These are phyloP conservation scores for Buteo buteo DNA, from an alignment of 2,113 vertebrate species.

Conservation along the genomic window DNA sequence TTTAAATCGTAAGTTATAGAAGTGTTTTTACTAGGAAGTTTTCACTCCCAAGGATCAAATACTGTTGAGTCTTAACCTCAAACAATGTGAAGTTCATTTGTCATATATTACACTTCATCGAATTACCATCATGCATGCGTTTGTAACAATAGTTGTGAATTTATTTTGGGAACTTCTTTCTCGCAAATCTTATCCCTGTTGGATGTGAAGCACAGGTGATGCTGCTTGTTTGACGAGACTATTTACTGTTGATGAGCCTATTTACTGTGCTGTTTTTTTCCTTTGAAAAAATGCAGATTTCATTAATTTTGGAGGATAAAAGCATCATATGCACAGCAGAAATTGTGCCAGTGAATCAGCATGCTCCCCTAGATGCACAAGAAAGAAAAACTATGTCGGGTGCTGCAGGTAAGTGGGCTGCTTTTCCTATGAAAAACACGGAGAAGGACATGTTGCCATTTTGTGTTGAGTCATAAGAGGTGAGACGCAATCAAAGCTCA, in stretches of 20 bases:
- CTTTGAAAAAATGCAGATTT: not conserved
- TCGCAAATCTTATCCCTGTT: rapidly evolving
- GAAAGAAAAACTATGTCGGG: rapidly evolving
- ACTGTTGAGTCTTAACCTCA: not conserved
- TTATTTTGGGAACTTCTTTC: not conserved
- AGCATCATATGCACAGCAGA: not conserved
- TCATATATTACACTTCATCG: rapidly evolving
- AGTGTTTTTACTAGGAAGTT: not conserved
- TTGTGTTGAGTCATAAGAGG: not conserved
- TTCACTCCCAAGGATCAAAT: not conserved
- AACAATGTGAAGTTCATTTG: rapidly evolving
- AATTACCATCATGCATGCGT: rapidly evolving
- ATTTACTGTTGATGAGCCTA: not conserved
- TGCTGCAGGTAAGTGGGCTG: not conserved
- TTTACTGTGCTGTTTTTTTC: not conserved
- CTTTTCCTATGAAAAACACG: rapidly evolving
- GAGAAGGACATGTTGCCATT: rapidly evolving
- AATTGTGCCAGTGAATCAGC: rapidly evolving
- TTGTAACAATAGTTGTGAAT: not conserved
- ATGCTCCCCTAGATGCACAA: not conserved
- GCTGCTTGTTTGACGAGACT: not conserved
- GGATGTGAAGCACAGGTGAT: not conserved
- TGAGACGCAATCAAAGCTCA: not conserved
- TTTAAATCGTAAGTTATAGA: not conserved
- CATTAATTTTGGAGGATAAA: not conserved